Base-by-base conservation (phyloP, 2,113 vertebrate genomes). In the Dasyornis broadbenti region DNA sequence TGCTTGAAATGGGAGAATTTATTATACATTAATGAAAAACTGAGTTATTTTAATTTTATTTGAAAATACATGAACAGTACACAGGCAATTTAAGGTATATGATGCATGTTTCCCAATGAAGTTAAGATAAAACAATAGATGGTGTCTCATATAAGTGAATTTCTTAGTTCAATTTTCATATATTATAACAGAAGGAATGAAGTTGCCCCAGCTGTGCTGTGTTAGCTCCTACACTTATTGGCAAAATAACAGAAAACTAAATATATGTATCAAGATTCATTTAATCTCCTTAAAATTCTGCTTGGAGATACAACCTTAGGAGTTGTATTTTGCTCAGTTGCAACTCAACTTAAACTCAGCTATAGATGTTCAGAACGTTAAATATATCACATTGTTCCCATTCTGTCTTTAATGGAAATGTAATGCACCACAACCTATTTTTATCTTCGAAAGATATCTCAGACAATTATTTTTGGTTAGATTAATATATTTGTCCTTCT, bases 341-440 rank as follows among this genome's bases (percentile, higher is more conserved):
- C 82, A 90, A 70, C 31, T 83, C 44, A 86, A 33, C 39, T 84
- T 63, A 76, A 82, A 63, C 7, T 82, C 42, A 50, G 60, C 12
- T 75, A 24, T 24, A 50, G 69, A 40, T 6, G 2, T 71, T 78
- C 50, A 91, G 80, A 90, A 94, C 81, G 87, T 89, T 83, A 95
- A 96, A 94, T 96, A 54, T 10, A 90, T 97, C 90, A 91, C 33
- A 35, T 82, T 95, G 90, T 95, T 95, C 81, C 45, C 45, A 78
- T 95, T 96, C 63, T 96, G 31, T 92, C 89, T 96, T 94, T 94
- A 88, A 68, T 77, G 68, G 91, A 96, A 94, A 44, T 89, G 53
- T 94, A 91, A 86, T 79, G 11, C 73, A 91, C 65, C 64, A 33
- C 60, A 66, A 77, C 89, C 75, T 95, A 79, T 90, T 96, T 96